Conservation (phyloP, 1,140 invertebrate genomes). For the Solenopsis invicta region DNA sequence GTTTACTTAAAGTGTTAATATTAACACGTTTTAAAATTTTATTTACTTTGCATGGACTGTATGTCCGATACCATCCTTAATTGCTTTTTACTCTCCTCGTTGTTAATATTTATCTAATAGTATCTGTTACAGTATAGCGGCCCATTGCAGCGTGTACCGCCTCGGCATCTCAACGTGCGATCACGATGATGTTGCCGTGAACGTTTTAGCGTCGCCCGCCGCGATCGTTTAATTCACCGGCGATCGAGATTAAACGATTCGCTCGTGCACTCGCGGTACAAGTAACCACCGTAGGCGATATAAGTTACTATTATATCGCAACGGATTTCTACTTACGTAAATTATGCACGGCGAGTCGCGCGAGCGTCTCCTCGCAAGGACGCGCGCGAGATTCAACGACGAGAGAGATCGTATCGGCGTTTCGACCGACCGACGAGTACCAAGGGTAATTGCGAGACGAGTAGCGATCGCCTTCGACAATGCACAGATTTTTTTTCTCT, state of each 20-base stretch:
- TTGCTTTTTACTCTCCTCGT: too few relatives aligned
- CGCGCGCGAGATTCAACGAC: constrained; percentile 23
- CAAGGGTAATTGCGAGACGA: constrained; percentile 50
- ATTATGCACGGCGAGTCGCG: constrained; percentile 45
- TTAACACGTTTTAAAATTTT: too few relatives aligned
- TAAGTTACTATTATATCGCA: constrained; percentile 49
- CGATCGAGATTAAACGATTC: constrained; percentile 43
- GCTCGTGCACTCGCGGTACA: constrained; percentile 15
- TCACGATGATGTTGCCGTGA: not conserved
- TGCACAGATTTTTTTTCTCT: not conserved
- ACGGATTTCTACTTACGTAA: constrained; percentile 44
- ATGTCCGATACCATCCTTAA: too few relatives aligned
- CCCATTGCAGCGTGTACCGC: not conserved
- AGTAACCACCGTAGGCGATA: constrained; percentile 17
- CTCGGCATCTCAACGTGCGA: constrained; percentile 10
- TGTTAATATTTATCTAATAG: not conserved
- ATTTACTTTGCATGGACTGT: too few relatives aligned
- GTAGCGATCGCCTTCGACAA: constrained; percentile 43
- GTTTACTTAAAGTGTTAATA: too few relatives aligned
- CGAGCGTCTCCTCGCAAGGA: constrained; percentile 20
- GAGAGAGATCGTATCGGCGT: constrained; percentile 49
- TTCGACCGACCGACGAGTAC: constrained; percentile 41
- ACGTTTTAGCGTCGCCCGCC: constrained; percentile 15
- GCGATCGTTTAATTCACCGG: constrained; percentile 34
- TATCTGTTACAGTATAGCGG: not conserved